Base-by-base conservation (phyloP, 2,888 invertebrate genomes). In the Tenthredo mesomela region DNA sequence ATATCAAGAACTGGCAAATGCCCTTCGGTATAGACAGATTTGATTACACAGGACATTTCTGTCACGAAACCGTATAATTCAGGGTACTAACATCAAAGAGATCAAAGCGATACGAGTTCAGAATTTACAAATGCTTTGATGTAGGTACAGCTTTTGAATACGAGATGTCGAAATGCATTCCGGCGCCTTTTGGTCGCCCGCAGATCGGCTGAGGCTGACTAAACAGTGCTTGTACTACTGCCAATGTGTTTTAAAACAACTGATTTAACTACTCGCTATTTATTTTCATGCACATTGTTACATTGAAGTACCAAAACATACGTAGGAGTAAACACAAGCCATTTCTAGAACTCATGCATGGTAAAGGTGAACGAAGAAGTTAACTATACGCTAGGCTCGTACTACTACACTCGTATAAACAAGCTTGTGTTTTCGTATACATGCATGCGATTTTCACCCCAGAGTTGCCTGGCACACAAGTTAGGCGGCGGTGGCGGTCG, bases 171-270 rank as follows among this genome's bases (percentile, higher is more conserved):
- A 33, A 18, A 3, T 67, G 67, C 15, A 67, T 33, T n/a, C 70
- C 4, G 18, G 70, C 18, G 40, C n/a, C n/a, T 40, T 37, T 71
- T 71, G 50, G n/a, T 50, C 12, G 50, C 50, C 33, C 21, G 43
- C 71, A 21, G 43, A 50, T 9, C 33, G 33, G n/a, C 50, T 33
- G 29, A 6, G 54, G 50, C 77, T 80, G 80, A 80, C 80, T 29
- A 21, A 61, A 80, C 61, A 10, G 7, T 21, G 80, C 61, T 61
- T 15, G 2, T 61, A 80, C 80, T 80, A 80, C 80, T 80, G 61
- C 21, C 25, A 37, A 40, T 40, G 10, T 37, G 9, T 18, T 37
- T 73, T 4, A 43, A 43, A n/a, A 54, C 25, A 43, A n/a, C 43
- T 43, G 6, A 4, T 29, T 18, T 21, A 77, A 77, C 54, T 77